These are phyloP conservation scores for Silurus lanzhouensis DNA, from an alignment of 2,797 vertebrate species.

Conservation along the genomic window DNA sequence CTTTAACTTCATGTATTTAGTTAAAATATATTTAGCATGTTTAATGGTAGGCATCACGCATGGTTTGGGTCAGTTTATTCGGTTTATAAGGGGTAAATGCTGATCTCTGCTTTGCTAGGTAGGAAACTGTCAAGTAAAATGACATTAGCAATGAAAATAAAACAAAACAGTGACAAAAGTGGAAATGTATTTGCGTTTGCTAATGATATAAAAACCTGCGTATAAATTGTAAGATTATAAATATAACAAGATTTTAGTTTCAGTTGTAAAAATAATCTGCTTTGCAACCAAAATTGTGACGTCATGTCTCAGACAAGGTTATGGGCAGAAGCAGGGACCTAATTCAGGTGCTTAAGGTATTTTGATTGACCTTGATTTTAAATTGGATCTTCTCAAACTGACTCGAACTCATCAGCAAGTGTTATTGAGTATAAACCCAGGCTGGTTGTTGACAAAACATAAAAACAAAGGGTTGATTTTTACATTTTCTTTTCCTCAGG, in stretches of 20 bases:
- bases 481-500: neutral
- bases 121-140: neutral
- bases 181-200: neutral
- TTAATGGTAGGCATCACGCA: neutral
- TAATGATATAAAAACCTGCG: neutral
- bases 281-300: neutral
- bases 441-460: neutral
- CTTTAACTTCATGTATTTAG: neutral
- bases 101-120: neutral
- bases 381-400: neutral
- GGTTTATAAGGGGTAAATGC: neutral
- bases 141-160: neutral
- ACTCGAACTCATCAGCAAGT: neutral
- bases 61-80: neutral
- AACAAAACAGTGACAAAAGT: neutral
- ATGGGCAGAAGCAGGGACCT: neutral
- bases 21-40: neutral
- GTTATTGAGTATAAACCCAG: neutral
- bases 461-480: neutral
- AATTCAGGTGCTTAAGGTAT: neutral
- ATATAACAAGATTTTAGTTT: neutral
- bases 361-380: neutral
- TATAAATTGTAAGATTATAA: too few species aligned
- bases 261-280: neutral
- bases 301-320: constrained; percentile 4